Base-by-base conservation (phyloP, 2,888 invertebrate genomes). In the Coenonympha arcania region DNA sequence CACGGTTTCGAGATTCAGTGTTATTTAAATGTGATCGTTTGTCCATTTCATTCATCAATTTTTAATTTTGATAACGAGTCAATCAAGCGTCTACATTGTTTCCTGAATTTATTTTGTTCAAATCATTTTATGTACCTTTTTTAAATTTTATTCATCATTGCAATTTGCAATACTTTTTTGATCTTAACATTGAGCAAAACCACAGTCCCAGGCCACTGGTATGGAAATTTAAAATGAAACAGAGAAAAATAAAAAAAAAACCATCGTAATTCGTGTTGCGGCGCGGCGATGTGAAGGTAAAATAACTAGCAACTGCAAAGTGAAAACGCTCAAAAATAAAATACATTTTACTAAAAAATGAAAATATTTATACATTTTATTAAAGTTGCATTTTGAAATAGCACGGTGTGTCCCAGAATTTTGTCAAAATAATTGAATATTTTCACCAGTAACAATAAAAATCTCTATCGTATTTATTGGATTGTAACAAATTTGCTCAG, bases 321-420 rank as follows among this genome's bases (percentile, higher is more conserved):
- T 6, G 19, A 19, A 28, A 28, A 28, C 11, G 28, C n/a, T 41
- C 6, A 11, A 13, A 40, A 40, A 40, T 40, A 11, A 18, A 11
- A 19, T 19, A n/a, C 13, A 13, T 19, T 28, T 19, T 18, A 11
- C 24, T 4, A 6, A 11, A 41, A 28, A 41, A 15, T 28, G 16
- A n/a, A 40, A 40, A 40, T 40, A 15, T 2, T 16, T 28, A n/a
- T n/a, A 19, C 28, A 28, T 41, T 41, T 41, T 28, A 28, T 28
- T 41, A n/a, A 28, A 41, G 28, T 41, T 5, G 6, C 28, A 18
- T 6, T 2, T 4, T 3, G 9, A 37, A 8, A 36, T 34, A 19
- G n/a, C 19, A 5, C 2, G 34, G 19, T 19, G 18, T 19, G 18
- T 36, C 19, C 6, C 6, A n/a, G 1, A 19, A 36, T 11, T 16